phyloP scores from a whole-genome alignment of 2,888 invertebrate species.

The Escarpia spicata region DNA sequence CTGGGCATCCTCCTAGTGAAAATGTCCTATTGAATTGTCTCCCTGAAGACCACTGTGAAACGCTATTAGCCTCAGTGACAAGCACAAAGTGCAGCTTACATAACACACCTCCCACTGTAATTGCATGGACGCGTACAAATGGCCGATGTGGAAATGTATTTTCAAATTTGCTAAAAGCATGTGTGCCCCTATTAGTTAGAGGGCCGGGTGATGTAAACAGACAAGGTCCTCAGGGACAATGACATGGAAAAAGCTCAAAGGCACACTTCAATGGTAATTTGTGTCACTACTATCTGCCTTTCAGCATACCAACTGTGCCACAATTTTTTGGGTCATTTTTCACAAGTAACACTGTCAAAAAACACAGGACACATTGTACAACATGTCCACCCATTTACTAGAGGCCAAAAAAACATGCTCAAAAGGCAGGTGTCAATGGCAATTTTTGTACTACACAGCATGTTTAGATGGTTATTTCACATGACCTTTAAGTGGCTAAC shows the following conservation, averaged over 20 bases:
- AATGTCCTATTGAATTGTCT: neutral
- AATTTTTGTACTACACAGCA: too few relatives aligned
- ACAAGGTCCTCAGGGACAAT: neutral
- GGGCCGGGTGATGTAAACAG: neutral
- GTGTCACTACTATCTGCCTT: neutral
- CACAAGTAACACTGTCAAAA: neutral
- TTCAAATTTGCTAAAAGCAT: conserved; percentile 16
- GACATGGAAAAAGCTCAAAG: neutral
- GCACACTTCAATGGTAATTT: neutral
- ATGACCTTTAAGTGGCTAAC: too few relatives aligned
- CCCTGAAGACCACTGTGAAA: neutral
- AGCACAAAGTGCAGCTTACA: neutral
- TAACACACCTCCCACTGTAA: neutral
- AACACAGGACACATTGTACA: too few relatives aligned
- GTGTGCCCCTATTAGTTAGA: neutral
- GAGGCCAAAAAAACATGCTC: too few relatives aligned
- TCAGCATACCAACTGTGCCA: neutral
- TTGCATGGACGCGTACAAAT: neutral
- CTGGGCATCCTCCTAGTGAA: neutral
- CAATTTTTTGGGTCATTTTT: neutral
- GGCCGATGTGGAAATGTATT: neutral
- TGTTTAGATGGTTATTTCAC: too few relatives aligned
- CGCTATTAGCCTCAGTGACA: neutral
- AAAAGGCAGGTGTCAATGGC: too few relatives aligned
- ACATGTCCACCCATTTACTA: too few relatives aligned